A percentile compares a stretch with the other conserved stretches of the same genome.
phyloP scores from a whole-genome alignment of 2,113 vertebrate genomes.

The Corydoras sp. region DNA sequence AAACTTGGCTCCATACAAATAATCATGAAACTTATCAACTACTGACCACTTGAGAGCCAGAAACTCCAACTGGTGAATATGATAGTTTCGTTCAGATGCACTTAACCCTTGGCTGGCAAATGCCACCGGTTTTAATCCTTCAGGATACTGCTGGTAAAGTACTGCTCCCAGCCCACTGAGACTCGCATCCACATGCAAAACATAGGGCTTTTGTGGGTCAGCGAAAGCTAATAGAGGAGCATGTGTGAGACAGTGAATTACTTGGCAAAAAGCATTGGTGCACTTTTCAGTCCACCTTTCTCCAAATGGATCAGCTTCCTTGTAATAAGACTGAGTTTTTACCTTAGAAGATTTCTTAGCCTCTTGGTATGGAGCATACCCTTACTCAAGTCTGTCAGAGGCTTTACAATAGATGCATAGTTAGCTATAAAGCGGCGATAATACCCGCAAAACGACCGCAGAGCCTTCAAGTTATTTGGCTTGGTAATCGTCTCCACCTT shows the following conservation, averaged over 20 bases:
- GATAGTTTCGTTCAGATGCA: conserved; percentile 14
- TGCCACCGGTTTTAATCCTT: conserved; percentile 4
- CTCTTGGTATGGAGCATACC: not conserved
- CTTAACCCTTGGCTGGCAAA: conserved; percentile 8
- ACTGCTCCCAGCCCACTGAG: conserved; percentile 3
- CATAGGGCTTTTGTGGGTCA: conserved; percentile 14
- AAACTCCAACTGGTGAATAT: conserved; percentile 19
- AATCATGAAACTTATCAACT: conserved; percentile 32
- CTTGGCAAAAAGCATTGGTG: too few relatives aligned
- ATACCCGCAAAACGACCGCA: not conserved
- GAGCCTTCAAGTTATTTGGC: not conserved
- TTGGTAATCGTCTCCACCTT: not conserved
- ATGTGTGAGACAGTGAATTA: conserved; percentile 22
- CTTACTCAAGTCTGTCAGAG: not conserved
- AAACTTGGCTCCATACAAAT: conserved; percentile 28
- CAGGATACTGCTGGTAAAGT: conserved; percentile 8
- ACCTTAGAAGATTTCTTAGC: too few relatives aligned
- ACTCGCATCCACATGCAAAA: conserved; percentile 23
- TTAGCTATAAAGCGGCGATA: not conserved
- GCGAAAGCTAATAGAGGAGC: conserved; percentile 13
- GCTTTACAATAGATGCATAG: not conserved
- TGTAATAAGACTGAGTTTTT: too few relatives aligned
- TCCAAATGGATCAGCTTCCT: too few relatives aligned
- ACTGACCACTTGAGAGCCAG: conserved; percentile 26
- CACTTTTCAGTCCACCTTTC: too few relatives aligned